Percentiles rank a stretch among this genome's conserved stretches.
Evolutionary conservation across 2,888 invertebrate genomes (phyloP).

Genomic region (Himalopsyche anomala): DNA sequence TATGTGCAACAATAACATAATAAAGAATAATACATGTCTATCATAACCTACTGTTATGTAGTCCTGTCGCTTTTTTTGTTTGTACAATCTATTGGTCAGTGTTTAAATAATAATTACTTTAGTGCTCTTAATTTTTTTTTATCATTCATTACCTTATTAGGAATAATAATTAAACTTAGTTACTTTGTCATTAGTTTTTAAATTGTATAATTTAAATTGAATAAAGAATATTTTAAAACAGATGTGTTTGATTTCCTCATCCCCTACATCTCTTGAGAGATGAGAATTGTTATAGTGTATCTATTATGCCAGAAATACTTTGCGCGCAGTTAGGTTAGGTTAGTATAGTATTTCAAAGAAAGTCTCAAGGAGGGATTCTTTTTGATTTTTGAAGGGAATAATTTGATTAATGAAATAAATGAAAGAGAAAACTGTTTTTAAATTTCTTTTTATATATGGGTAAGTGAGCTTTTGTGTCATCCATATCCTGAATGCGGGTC

Average conservation of each 20-base stretch:
- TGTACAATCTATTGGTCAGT: constrained; percentile 5
- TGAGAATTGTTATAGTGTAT: too few species aligned
- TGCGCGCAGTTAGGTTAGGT: too few species aligned
- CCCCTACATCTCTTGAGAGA: too few species aligned
- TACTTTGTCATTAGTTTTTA: constrained; percentile 40
- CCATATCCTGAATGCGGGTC: too few species aligned
- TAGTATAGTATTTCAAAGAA: too few species aligned
- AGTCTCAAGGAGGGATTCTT: too few species aligned
- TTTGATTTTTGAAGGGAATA: too few species aligned
- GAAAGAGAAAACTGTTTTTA: too few species aligned
- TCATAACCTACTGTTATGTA: neutral
- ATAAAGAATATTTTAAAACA: constrained; percentile 25
- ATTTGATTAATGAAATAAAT: too few species aligned
- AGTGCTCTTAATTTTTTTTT: constrained; percentile 4
- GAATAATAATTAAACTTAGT: constrained; percentile 27
- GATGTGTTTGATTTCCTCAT: neutral
- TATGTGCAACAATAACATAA: neutral
- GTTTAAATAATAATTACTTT: neutral
- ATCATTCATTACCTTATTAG: constrained; percentile 16
- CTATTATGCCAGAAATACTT: too few species aligned
- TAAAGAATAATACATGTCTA: neutral
- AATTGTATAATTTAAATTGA: constrained; percentile 41
- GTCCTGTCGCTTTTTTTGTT: neutral
- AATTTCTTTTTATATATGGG: too few species aligned
- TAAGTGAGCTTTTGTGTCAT: too few species aligned